A percentile compares a stretch with the other conserved stretches of the same genome.
Evolutionary conservation across 2,797 vertebrate species (phyloP).

Genomic region (Lutjanus argentimaculatus): DNA sequence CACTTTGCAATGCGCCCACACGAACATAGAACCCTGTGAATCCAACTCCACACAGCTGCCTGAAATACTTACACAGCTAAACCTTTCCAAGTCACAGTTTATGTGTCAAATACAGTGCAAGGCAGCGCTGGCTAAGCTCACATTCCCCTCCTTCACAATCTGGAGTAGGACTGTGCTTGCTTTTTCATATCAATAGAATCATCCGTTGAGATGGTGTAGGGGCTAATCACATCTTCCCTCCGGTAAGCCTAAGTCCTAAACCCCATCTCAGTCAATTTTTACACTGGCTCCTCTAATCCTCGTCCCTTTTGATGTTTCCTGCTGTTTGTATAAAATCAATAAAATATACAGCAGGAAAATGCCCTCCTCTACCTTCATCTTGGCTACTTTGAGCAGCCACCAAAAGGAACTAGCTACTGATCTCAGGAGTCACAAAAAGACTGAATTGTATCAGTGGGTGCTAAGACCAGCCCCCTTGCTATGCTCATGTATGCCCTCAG

Average conservation of each 20-base stretch:
- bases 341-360: conserved; percentile 55
- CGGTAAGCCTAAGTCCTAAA: conserved; percentile 62
- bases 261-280: conserved; percentile 66
- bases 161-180: conserved; percentile 32
- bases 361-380: conserved; percentile 49
- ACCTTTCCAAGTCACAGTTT: conserved; percentile 45
- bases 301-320: conserved; percentile 63
- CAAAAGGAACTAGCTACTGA: conserved; percentile 29
- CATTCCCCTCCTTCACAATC: conserved; percentile 19
- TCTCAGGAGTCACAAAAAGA: conserved; percentile 56
- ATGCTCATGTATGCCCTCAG: conserved; percentile 73
- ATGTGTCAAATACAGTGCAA: conserved; percentile 47
- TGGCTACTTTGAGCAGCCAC: conserved; percentile 38
- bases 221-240: conserved; percentile 67
- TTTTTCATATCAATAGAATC: conserved; percentile 61
- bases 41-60: conserved; percentile 29
- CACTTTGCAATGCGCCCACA: conserved; percentile 28
- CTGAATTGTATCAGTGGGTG: conserved; percentile 57
- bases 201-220: conserved; percentile 40
- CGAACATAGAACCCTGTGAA: conserved; percentile 16
- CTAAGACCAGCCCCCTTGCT: conserved; percentile 57
- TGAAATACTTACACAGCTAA: conserved; percentile 42
- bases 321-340: conserved; percentile 77
- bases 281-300: conserved; percentile 62
- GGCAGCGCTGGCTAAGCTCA: conserved; percentile 9